phyloP scores from a whole-genome alignment of 2,797 vertebrate genomes.

The Thunnus albacares region DNA sequence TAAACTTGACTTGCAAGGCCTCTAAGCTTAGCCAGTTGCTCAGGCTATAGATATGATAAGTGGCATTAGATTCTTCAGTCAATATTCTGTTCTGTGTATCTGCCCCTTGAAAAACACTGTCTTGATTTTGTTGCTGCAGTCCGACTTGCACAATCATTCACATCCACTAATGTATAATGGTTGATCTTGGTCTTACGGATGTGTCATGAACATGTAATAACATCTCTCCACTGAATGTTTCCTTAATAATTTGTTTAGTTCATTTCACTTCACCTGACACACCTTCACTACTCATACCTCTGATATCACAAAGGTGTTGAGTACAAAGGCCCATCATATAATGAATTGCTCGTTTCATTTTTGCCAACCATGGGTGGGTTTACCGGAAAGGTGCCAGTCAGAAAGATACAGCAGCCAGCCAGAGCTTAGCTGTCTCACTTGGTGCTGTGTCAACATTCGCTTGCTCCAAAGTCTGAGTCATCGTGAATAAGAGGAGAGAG shows the following conservation, averaged over 20 bases:
- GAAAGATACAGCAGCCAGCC: background rate
- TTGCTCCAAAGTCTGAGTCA: conserved; percentile 5
- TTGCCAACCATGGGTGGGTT: background rate
- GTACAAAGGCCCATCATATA: conserved; percentile 1
- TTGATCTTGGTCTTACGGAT: conserved; percentile 30
- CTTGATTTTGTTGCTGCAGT: background rate
- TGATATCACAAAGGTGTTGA: conserved; percentile 12
- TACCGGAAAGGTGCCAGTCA: background rate
- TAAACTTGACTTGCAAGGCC: conserved; percentile 8
- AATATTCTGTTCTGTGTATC: background rate
- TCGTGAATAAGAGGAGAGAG: conserved; percentile 47
- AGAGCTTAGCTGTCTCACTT: background rate
- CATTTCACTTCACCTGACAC: conserved; percentile 14
- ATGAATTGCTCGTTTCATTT: background rate
- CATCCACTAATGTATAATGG: background rate
- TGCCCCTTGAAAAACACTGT: conserved; percentile 3
- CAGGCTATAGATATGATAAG: background rate
- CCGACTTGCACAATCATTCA: background rate
- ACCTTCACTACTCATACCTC: background rate
- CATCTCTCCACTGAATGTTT: conserved; percentile 15
- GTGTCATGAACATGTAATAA: background rate
- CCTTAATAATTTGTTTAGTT: background rate
- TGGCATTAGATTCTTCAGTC: background rate
- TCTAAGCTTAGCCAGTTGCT: background rate
- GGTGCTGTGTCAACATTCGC: conserved; percentile 38